A percentile compares a stretch with the other conserved stretches of the same genome.
phyloP scores from a whole-genome alignment of 2,797 vertebrate species.

The Thalassophryne amazonica region DNA sequence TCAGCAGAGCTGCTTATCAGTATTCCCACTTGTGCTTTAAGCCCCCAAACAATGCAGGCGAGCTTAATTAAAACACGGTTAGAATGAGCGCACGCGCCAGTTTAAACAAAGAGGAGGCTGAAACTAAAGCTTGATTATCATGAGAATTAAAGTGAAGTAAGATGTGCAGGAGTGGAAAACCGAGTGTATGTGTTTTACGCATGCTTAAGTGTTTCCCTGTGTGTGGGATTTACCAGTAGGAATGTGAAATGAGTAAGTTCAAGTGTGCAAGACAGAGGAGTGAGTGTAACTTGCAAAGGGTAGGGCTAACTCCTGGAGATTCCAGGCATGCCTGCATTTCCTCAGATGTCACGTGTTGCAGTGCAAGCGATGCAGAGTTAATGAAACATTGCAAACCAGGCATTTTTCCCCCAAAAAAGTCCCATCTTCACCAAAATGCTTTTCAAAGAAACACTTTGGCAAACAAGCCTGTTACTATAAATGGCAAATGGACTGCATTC shows the following conservation, averaged over 20 bases:
- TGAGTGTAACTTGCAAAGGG: constrained; percentile 30
- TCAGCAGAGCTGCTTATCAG: constrained; percentile 16
- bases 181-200: not conserved
- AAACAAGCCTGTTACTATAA: no score
- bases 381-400: constrained; percentile 26
- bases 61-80: constrained; percentile 57
- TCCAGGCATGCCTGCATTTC: constrained; percentile 76
- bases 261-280: constrained; percentile 17
- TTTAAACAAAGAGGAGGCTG: constrained; percentile 30
- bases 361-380: constrained; percentile 35
- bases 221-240: constrained; percentile 49
- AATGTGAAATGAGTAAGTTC: constrained; percentile 50
- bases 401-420: not conserved
- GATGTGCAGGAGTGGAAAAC: not conserved
- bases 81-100: constrained; percentile 16
- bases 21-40: constrained; percentile 19
- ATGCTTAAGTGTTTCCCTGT: constrained; percentile 12
- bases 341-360: constrained; percentile 53
- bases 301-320: constrained; percentile 67
- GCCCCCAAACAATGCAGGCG: constrained; percentile 23
- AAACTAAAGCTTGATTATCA: constrained; percentile 37
- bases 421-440: not conserved
- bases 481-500: no score
- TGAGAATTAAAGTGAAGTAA: constrained; percentile 14
- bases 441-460: not conserved